Conservation (phyloP, 2,113 vertebrate species). For the Eudyptes chrysolophus region DNA sequence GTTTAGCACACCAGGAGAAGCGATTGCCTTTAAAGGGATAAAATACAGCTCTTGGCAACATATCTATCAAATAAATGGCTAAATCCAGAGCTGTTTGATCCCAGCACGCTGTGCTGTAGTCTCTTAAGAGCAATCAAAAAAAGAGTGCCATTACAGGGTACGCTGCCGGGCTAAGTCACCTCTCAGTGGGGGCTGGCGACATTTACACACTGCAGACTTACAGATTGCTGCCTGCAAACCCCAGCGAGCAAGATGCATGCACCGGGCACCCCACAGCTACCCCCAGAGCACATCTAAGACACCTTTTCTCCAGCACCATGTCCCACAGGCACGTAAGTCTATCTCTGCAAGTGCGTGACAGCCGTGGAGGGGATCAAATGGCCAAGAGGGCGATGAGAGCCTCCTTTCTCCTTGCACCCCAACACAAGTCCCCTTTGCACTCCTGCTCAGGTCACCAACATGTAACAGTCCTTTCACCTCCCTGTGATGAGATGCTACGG, state of each 20-base stretch:
- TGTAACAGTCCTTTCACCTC: background rate
- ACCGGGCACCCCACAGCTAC: background rate
- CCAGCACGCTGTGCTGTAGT: background rate
- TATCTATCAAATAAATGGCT: background rate
- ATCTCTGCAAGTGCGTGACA: fast-evolving
- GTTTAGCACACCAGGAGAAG: background rate
- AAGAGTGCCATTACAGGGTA: background rate
- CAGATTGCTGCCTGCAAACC: background rate
- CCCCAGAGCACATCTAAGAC: fast-evolving
- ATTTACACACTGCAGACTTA: background rate
- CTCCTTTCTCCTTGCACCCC: background rate
- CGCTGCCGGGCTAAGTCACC: background rate
- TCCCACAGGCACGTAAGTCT: background rate
- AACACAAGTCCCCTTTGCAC: fast-evolving
- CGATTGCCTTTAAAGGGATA: background rate
- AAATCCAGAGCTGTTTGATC: background rate
- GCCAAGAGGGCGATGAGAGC: background rate
- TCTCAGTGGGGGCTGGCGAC: background rate
- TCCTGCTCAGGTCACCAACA: background rate
- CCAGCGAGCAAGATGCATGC: fast-evolving
- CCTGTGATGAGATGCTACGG: fast-evolving
- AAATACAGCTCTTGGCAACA: background rate
- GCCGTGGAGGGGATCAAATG: fast-evolving
- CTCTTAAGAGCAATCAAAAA: background rate
- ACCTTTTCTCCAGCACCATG: background rate